Evolutionary conservation across 2,888 invertebrate genomes (phyloP).

Genomic region (Meghimatium bilineatum): DNA sequence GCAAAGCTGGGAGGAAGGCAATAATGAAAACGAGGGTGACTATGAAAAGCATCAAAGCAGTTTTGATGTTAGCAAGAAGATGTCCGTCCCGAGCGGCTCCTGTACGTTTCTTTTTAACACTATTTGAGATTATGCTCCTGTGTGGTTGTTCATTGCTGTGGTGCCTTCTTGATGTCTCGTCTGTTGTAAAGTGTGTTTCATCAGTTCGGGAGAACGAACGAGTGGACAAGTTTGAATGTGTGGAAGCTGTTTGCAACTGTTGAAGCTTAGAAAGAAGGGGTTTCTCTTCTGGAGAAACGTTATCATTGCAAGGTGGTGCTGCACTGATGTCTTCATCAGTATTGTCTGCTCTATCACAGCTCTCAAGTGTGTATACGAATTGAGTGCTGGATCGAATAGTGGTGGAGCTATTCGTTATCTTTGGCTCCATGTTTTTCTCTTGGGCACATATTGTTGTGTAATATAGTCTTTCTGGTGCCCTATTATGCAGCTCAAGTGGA

Average conservation of each 20-base stretch:
- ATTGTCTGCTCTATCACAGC: neutral
- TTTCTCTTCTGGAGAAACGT: constrained; percentile 12
- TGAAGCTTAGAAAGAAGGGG: constrained; percentile 2
- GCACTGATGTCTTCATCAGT: neutral
- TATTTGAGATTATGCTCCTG: neutral
- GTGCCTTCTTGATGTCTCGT: no score
- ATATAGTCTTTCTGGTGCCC: neutral
- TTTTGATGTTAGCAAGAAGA: constrained; percentile 73
- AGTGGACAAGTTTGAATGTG: neutral
- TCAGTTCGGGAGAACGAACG: neutral
- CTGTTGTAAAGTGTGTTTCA: neutral
- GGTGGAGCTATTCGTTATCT: neutral
- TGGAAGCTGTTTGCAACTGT: neutral
- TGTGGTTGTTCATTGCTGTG: neutral
- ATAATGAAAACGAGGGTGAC: constrained; percentile 74
- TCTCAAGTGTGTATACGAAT: neutral
- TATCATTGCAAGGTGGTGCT: neutral
- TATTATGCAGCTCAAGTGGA: neutral
- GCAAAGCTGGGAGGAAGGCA: constrained; percentile 75
- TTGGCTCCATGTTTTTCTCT: neutral
- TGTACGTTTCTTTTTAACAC: constrained; percentile 47
- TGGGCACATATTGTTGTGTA: neutral
- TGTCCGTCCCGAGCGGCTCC: constrained; percentile 57
- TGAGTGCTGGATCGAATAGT: neutral
- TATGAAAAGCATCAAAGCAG: constrained; percentile 76